phyloP scores from a whole-genome alignment of 2,888 invertebrate genomes.

The Balanococcus diminutus region DNA sequence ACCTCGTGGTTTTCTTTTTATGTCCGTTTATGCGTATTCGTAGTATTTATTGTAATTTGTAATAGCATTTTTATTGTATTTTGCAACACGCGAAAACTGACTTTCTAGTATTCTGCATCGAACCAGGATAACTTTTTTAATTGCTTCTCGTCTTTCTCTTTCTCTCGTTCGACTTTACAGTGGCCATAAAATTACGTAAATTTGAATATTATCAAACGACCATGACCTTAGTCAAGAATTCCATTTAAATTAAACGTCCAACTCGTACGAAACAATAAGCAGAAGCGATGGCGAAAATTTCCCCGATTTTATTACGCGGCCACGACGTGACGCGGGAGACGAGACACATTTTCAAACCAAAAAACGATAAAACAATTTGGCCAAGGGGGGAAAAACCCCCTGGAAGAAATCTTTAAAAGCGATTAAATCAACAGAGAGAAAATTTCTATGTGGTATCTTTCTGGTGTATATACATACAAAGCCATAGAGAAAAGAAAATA shows the following conservation, averaged over 20 bases:
- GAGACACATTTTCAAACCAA: not conserved
- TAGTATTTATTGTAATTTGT: not conserved
- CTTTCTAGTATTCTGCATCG: not conserved
- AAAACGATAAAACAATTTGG: conserved; percentile 31
- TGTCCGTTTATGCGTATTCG: not conserved
- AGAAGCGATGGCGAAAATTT: conserved; percentile 5
- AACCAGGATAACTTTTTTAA: conserved; percentile 13
- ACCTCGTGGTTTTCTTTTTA: not conserved
- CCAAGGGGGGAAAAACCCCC: not conserved
- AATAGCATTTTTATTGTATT: not conserved
- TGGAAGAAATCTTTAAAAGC: conserved; percentile 38
- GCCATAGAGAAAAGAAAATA: conserved; percentile 43
- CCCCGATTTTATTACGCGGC: not conserved
- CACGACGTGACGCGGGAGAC: not conserved
- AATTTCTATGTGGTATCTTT: conserved; percentile 43
- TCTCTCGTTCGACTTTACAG: not conserved
- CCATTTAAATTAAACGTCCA: not conserved
- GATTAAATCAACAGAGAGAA: conserved; percentile 47
- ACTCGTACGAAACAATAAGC: not conserved
- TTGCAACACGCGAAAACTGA: not conserved
- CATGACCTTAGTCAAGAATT: conserved; percentile 1
- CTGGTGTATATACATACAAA: not conserved
- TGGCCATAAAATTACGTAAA: not conserved
- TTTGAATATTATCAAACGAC: conserved; percentile 13
- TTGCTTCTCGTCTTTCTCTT: not conserved